These are phyloP conservation scores for Drosophila formosana DNA, from an alignment of 2,888 invertebrate genomes.

Conservation along the genomic window DNA sequence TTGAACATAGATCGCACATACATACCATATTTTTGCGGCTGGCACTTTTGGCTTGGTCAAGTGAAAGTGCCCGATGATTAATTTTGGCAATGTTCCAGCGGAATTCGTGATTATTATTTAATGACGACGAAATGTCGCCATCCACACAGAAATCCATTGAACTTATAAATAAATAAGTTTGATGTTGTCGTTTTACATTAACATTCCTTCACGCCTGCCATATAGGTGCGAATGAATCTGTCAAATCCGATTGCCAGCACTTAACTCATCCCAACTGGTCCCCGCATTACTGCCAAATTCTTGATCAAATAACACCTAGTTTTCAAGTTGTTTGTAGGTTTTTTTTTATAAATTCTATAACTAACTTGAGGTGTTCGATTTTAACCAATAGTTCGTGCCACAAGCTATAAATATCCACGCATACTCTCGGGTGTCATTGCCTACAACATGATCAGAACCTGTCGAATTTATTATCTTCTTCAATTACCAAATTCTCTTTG, in stretches of 20 bases:
- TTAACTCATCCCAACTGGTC: slow-evolving; percentile 17
- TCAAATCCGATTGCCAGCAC: slow-evolving; percentile 42
- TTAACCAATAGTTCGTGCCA: background rate
- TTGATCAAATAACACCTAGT: slow-evolving; percentile 1
- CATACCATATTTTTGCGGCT: slow-evolving; percentile 23
- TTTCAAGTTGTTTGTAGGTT: background rate
- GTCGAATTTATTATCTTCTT: background rate
- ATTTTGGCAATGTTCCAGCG: slow-evolving; percentile 80
- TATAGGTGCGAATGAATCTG: slow-evolving; percentile 43
- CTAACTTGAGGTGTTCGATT: background rate
- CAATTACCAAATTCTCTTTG: background rate
- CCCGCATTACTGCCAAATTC: slow-evolving; percentile 19
- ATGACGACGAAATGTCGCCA: slow-evolving; percentile 77
- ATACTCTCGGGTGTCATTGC: background rate
- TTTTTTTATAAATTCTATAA: slow-evolving; percentile 8
- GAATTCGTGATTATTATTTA: slow-evolving; percentile 80
- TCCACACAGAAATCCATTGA: slow-evolving; percentile 50
- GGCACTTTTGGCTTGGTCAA: slow-evolving; percentile 66
- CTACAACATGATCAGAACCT: background rate
- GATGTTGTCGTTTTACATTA: slow-evolving; percentile 63
- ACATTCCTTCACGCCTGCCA: slow-evolving; percentile 56
- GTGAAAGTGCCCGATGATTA: slow-evolving; percentile 84
- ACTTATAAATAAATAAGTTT: slow-evolving; percentile 62
- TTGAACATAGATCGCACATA: slow-evolving; percentile 2
- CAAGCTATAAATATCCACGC: background rate